Conservation (phyloP, 2,888 invertebrate genomes). For the Pammene fasciana region DNA sequence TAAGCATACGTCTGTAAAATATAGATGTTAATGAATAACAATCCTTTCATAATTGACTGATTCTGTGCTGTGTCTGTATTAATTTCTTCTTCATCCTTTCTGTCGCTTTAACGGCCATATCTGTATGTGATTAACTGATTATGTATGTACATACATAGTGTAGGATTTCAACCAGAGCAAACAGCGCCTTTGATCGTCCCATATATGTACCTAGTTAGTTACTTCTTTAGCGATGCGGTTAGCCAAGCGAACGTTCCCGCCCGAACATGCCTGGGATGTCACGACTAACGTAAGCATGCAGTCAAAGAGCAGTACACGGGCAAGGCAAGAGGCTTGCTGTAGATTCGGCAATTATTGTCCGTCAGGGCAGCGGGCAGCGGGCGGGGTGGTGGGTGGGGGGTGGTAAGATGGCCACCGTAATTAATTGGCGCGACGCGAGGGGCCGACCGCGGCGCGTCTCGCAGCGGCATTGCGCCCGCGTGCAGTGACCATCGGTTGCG, state of each 20-base stretch:
- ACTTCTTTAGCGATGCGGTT: constrained; percentile 13
- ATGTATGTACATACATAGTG: too few species aligned
- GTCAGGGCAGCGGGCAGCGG: constrained; percentile 62
- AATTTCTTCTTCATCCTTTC: too few species aligned
- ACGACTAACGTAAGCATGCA: constrained; percentile 31
- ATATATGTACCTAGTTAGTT: neutral
- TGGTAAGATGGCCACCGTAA: constrained; percentile 83
- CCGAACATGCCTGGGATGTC: constrained; percentile 25
- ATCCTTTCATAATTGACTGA: too few species aligned
- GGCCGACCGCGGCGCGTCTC: constrained; percentile 80
- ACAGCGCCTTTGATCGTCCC: neutral
- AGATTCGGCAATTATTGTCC: constrained; percentile 82
- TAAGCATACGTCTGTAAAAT: too few species aligned
- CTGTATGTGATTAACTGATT: too few species aligned
- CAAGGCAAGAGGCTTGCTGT: constrained; percentile 54
- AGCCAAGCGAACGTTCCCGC: constrained; percentile 10
- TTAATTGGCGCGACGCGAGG: constrained; percentile 83
- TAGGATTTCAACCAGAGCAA: neutral
- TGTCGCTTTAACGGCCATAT: too few species aligned
- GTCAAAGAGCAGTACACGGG: constrained; percentile 27
- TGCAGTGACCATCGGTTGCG: constrained; percentile 47
- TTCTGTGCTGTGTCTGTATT: too few species aligned
- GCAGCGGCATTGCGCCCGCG: constrained; percentile 77
- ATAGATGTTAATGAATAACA: too few species aligned
- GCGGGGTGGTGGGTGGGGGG: constrained; percentile 51